Evolutionary conservation across 2,888 invertebrate species (phyloP).

Genomic region (Serripes groenlandicus): DNA sequence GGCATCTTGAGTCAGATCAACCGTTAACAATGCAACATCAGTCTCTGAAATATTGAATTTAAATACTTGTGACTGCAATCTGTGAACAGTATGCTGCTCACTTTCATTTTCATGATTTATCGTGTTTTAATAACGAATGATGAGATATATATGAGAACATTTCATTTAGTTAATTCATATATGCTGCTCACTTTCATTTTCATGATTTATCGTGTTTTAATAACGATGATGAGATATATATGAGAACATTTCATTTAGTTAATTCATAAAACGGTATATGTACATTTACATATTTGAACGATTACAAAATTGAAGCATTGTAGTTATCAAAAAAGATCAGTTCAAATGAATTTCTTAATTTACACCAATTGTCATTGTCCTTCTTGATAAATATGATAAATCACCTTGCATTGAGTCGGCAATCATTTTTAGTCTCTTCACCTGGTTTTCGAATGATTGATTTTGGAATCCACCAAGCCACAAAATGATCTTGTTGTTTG

Average conservation of each 20-base stretch:
- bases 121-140: not conserved
- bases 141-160: not conserved
- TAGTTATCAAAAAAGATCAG: not conserved
- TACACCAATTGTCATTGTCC: not conserved
- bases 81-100: not conserved
- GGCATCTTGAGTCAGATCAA: not conserved
- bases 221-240: not conserved
- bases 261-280: not conserved
- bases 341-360: not conserved
- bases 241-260: not conserved
- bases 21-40: not conserved
- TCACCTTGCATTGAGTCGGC: conserved; percentile 3
- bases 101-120: not conserved
- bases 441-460: not conserved
- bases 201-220: not conserved
- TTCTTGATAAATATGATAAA: too few relatives aligned
- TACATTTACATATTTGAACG: not conserved
- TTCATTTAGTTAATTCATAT: not conserved
- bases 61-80: too few relatives aligned
- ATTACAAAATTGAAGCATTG: not conserved
- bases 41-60: not conserved
- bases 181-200: not conserved
- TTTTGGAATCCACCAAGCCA: conserved; percentile 10
- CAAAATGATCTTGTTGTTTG: not conserved
- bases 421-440: not conserved